A percentile compares a stretch with the other conserved stretches of the same genome.
Evolutionary conservation across 64 coral and sea anemone genomes (phyloP).

Genomic region (Montipora sp.): DNA sequence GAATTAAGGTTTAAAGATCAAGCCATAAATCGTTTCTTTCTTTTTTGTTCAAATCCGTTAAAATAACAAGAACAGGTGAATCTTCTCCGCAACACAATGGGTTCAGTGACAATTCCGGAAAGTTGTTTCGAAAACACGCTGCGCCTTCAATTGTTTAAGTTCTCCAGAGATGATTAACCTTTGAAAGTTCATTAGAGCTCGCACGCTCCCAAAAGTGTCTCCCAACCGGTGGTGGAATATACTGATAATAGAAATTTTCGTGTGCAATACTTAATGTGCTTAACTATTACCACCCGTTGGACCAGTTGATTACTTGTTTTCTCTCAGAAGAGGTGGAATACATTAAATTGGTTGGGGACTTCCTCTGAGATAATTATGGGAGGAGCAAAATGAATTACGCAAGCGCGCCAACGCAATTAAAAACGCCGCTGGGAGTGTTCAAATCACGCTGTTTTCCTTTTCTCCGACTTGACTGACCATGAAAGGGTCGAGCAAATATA

Average conservation of each 20-base stretch:
- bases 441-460: neutral
- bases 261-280: neutral
- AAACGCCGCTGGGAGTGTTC: neutral
- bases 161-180: constrained; percentile 28
- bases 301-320: constrained; percentile 1
- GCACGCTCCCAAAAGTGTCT: constrained; percentile 7
- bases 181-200: constrained; percentile 19
- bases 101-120: constrained; percentile 6
- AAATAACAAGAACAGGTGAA: constrained; percentile 29
- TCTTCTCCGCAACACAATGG: neutral
- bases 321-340: neutral
- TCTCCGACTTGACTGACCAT: neutral
- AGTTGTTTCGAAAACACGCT: constrained; percentile 24
- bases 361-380: neutral
- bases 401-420: constrained; percentile 20
- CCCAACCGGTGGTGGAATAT: constrained; percentile 4
- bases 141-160: constrained; percentile 10
- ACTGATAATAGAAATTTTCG: neutral
- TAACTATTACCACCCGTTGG: constrained; percentile 6
- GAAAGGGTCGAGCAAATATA: neutral
- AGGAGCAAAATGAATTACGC: neutral
- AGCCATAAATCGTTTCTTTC: neutral
- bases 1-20: neutral
- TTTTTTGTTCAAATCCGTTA: constrained; percentile 26
- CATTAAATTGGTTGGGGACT: constrained; percentile 40